A percentile compares a stretch with the other conserved stretches of the same genome.
Conservation (phyloP, 2,888 invertebrate species). For the Drosophila gaucha region DNA sequence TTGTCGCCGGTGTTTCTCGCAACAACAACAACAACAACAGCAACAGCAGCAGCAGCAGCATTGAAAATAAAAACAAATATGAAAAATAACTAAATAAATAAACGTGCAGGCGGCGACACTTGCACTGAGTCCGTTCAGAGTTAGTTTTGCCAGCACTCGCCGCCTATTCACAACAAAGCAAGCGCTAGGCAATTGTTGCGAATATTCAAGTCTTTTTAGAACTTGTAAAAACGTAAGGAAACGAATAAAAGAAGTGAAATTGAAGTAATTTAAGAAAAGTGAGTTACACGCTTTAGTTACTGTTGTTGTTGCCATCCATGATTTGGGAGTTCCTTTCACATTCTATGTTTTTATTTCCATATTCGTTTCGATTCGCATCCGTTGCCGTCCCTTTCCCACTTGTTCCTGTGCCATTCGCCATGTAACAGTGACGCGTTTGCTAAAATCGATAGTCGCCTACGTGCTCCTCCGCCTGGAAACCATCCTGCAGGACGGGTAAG, state of each 20-base stretch:
- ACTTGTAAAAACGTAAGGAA: slow-evolving; percentile 1
- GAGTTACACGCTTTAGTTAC: slow-evolving; percentile 15
- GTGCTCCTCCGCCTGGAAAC: slow-evolving; percentile 45
- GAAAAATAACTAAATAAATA: slow-evolving; percentile 6
- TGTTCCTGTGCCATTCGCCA: not conserved
- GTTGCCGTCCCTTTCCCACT: slow-evolving; percentile 21
- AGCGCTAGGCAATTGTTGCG: not conserved
- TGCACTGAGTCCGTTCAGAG: slow-evolving; percentile 13
- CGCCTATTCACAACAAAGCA: slow-evolving; percentile 31
- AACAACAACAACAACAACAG: slow-evolving; percentile 3
- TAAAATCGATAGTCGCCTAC: slow-evolving; percentile 74
- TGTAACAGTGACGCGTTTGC: slow-evolving; percentile 50
- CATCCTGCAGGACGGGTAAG: slow-evolving; percentile 63
- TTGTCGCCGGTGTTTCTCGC: slow-evolving; percentile 10
- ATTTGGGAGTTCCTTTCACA: slow-evolving; percentile 9
- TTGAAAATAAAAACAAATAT: slow-evolving; percentile 7
- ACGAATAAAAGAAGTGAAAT: not conserved
- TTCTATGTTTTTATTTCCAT: slow-evolving; percentile 15
- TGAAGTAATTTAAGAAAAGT: slow-evolving; percentile 16
- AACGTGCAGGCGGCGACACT: slow-evolving; percentile 18
- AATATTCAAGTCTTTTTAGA: not conserved
- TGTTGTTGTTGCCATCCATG: not conserved
- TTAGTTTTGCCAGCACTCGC: slow-evolving; percentile 42
- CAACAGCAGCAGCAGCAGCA: not conserved
- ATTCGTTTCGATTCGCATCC: not conserved